Evolutionary conservation across 1,140 invertebrate species (phyloP).

Genomic region (Hetaerina americana): DNA sequence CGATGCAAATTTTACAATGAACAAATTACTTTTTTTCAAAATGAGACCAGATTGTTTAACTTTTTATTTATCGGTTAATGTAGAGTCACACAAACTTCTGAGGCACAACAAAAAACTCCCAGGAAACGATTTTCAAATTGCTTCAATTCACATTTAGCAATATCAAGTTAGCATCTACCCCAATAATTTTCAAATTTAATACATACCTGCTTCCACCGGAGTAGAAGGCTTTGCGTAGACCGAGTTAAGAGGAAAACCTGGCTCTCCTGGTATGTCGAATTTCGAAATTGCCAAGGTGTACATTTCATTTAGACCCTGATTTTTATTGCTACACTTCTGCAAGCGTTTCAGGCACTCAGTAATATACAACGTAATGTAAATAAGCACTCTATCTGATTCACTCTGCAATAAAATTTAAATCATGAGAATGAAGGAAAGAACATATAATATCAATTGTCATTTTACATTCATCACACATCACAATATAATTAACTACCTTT

Average conservation of each 20-base stretch:
- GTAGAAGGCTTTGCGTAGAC: conserved; percentile 85
- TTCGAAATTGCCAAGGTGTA: conserved; percentile 87
- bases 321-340: conserved; percentile 80
- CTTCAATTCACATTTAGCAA: too few species aligned
- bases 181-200: background rate
- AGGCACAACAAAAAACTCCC: too few species aligned
- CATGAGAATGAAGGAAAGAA: too few species aligned
- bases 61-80: too few species aligned
- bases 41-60: too few species aligned
- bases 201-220: conserved; percentile 59
- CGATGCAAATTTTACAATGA: too few species aligned
- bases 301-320: conserved; percentile 89
- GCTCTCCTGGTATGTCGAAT: conserved; percentile 94
- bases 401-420: conserved; percentile 60
- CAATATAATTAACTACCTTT: conserved; percentile 47
- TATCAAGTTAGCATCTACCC: too few species aligned
- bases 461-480: too few species aligned
- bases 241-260: conserved; percentile 92
- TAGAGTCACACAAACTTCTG: too few species aligned
- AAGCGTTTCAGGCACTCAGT: conserved; percentile 94
- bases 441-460: too few species aligned
- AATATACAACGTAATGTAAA: conserved; percentile 97
- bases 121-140: too few species aligned
- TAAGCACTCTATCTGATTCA: conserved; percentile 88
- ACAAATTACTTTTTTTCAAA: too few species aligned